These are phyloP conservation scores for Elymnias hypermnestra DNA, from an alignment of 1,140 invertebrate genomes.

Conservation along the genomic window DNA sequence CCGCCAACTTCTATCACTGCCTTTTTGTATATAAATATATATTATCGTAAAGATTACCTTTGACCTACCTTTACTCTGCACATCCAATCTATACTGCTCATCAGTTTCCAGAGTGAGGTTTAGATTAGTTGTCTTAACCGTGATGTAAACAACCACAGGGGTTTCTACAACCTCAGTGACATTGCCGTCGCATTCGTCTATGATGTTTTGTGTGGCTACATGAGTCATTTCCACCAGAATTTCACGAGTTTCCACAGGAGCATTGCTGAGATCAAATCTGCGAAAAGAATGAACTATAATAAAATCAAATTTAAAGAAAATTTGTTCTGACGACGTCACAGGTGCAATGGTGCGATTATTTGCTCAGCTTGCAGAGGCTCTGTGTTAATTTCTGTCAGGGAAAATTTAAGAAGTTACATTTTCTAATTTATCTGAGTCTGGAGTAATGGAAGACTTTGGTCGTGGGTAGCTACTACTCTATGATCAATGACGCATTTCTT, in stretches of 20 bases:
- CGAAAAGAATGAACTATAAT: not conserved
- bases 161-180: constrained; percentile 72
- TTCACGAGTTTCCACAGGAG: constrained; percentile 57
- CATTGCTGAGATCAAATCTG: constrained; percentile 75
- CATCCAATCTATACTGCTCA: constrained; percentile 79
- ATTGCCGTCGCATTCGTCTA: constrained; percentile 76
- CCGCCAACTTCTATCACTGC: no score
- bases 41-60: no score
- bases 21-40: no score
- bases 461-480: no score
- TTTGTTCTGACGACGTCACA: not conserved
- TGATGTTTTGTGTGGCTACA: constrained; percentile 75
- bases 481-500: no score
- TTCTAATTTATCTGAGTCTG: no score
- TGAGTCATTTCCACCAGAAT: constrained; percentile 73
- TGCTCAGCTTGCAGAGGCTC: no score
- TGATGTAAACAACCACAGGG: constrained; percentile 75
- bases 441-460: no score
- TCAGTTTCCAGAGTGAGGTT: constrained; percentile 79
- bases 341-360: not conserved
- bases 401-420: no score
- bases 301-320: not conserved
- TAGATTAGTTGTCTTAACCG: constrained; percentile 64
- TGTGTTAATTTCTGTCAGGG: no score
- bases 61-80: constrained; percentile 77